Percentiles rank a stretch among this genome's conserved stretches.
Evolutionary conservation across 2,888 invertebrate genomes (phyloP).

Genomic region (Cinara cedri): DNA sequence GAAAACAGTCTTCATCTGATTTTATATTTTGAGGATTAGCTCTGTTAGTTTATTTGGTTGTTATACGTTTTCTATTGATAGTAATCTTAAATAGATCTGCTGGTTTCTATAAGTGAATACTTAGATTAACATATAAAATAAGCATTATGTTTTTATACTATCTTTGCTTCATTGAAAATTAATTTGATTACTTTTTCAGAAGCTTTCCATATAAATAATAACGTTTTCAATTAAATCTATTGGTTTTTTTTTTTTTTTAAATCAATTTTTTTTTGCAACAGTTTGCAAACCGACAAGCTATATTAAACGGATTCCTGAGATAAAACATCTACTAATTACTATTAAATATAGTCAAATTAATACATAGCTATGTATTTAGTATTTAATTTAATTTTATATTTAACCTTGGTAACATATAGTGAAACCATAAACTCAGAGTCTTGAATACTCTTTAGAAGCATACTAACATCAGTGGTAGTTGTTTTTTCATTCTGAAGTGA

Average conservation of each 20-base stretch:
- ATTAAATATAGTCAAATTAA: too few species aligned
- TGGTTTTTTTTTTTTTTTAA: background rate
- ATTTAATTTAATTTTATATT: background rate
- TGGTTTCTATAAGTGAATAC: too few species aligned
- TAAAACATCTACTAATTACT: background rate
- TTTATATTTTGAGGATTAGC: too few species aligned
- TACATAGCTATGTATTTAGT: background rate
- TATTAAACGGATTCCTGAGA: background rate
- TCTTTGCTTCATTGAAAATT: slow-evolving; percentile 4
- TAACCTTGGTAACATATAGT: background rate
- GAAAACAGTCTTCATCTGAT: too few species aligned
- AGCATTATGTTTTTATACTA: background rate
- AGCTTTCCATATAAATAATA: background rate
- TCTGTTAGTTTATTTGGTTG: too few species aligned
- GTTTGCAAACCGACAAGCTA: background rate
- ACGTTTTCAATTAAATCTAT: background rate
- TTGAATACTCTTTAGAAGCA: background rate
- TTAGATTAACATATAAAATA: too few species aligned
- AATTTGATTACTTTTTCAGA: slow-evolving; percentile 3
- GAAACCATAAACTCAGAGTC: slow-evolving; percentile 10
- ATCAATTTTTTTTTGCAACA: background rate
- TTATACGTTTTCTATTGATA: too few species aligned
- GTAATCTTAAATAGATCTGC: too few species aligned
- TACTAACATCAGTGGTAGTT: background rate
- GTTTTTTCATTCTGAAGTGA: background rate